Percentiles rank a stretch among this genome's conserved stretches.
Evolutionary conservation across 2,888 invertebrate genomes (phyloP).

Genomic region (Drosophila demipolita): DNA sequence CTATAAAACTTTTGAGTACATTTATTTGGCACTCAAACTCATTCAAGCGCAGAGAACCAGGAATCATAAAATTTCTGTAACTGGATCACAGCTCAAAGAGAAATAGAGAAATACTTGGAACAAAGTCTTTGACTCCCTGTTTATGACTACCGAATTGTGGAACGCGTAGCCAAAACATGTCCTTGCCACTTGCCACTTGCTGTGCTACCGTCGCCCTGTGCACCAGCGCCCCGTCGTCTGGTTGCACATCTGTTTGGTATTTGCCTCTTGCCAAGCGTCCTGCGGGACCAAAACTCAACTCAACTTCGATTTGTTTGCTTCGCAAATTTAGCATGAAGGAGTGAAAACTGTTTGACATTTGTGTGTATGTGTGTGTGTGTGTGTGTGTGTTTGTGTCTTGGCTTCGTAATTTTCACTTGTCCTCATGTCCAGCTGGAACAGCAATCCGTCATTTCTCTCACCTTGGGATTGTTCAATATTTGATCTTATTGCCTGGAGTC

Average conservation of each 20-base stretch:
- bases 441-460: conserved; percentile 65
- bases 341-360: conserved; percentile 71
- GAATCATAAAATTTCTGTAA: conserved; percentile 45
- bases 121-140: conserved; percentile 33
- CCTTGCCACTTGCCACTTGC: conserved; percentile 59
- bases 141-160: conserved; percentile 61
- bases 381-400: conserved; percentile 6
- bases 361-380: neutral
- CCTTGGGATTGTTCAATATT: conserved; percentile 73
- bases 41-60: conserved; percentile 59
- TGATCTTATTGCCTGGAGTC: conserved; percentile 50
- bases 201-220: conserved; percentile 48
- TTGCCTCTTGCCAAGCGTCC: conserved; percentile 61
- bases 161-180: conserved; percentile 49
- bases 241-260: conserved; percentile 45
- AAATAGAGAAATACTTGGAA: conserved; percentile 27
- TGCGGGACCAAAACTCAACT: conserved; percentile 48
- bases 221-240: conserved; percentile 38
- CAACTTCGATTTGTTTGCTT: conserved; percentile 59
- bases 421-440: conserved; percentile 24
- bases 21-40: conserved; percentile 48
- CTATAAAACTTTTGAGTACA: conserved; percentile 60
- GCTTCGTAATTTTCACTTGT: conserved; percentile 67
- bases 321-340: conserved; percentile 80
- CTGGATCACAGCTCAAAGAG: conserved; percentile 21